Conservation (phyloP, 2,888 invertebrate genomes). For the Apocheima hispidaria region DNA sequence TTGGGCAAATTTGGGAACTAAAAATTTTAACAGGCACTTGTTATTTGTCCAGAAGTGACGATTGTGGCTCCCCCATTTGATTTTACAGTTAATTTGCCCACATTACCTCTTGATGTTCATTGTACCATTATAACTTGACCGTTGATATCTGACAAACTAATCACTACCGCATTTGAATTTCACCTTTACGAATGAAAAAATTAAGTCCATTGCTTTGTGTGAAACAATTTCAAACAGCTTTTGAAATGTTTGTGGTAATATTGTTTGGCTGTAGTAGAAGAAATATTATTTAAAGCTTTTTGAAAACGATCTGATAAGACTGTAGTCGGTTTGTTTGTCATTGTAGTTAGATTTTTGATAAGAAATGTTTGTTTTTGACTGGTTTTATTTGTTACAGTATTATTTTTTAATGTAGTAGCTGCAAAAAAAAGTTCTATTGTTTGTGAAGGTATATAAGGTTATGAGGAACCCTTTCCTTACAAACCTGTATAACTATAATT, state of each 20-base stretch:
- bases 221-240: background rate
- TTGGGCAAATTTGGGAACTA: background rate
- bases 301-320: constrained; percentile 53
- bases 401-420: constrained; percentile 8
- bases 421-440: background rate
- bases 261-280: constrained; percentile 20
- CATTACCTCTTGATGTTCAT: constrained; percentile 17
- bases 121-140: constrained; percentile 6
- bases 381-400: constrained; percentile 29
- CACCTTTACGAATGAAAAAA: background rate
- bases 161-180: constrained; percentile 1
- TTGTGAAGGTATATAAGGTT: no score
- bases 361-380: constrained; percentile 35
- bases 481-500: no score
- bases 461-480: no score
- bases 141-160: background rate
- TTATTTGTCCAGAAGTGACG: background rate
- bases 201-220: background rate
- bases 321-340: constrained; percentile 32
- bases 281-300: constrained; percentile 34
- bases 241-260: background rate
- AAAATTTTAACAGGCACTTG: background rate
- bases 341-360: constrained; percentile 37
- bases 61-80: background rate
- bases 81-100: background rate